Percentiles rank a stretch among this genome's conserved stretches.
phyloP scores from a whole-genome alignment of 92 coral and sea anemone species.

The Meandrina meandrites region DNA sequence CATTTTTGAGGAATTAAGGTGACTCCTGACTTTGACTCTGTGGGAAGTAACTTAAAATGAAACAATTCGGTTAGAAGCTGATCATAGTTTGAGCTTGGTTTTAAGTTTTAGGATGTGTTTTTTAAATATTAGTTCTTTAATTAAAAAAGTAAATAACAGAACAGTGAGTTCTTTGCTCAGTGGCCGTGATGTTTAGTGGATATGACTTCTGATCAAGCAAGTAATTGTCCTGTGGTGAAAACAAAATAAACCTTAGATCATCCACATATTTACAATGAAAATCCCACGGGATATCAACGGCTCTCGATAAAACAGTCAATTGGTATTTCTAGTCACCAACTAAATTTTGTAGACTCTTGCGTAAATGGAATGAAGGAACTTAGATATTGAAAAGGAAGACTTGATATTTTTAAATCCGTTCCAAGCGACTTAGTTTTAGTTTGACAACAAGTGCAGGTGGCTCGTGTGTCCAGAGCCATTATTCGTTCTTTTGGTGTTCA shows the following conservation, averaged over 20 bases:
- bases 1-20: conserved; percentile 23
- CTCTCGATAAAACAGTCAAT: not conserved
- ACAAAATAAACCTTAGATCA: conserved; percentile 3
- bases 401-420: not conserved
- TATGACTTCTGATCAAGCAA: conserved; percentile 5
- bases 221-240: not conserved
- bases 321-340: not conserved
- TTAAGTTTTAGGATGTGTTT: not conserved
- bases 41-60: not conserved
- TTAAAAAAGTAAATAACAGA: not conserved
- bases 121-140: conserved; percentile 3
- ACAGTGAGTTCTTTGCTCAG: conserved; percentile 12
- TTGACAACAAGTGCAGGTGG: conserved; percentile 36
- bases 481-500: conserved; percentile 31
- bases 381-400: not conserved
- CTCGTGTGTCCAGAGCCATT: not conserved
- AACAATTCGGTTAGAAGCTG: not conserved
- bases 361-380: not conserved
- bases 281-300: not conserved
- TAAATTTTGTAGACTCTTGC: not conserved
- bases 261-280: not conserved
- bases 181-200: conserved; percentile 3
- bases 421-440: conserved; percentile 2
- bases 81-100: not conserved
- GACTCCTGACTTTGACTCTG: not conserved